A percentile compares a stretch with the other conserved stretches of the same genome.
Conservation (phyloP, 2,113 vertebrate genomes). For the Equus quagga region DNA sequence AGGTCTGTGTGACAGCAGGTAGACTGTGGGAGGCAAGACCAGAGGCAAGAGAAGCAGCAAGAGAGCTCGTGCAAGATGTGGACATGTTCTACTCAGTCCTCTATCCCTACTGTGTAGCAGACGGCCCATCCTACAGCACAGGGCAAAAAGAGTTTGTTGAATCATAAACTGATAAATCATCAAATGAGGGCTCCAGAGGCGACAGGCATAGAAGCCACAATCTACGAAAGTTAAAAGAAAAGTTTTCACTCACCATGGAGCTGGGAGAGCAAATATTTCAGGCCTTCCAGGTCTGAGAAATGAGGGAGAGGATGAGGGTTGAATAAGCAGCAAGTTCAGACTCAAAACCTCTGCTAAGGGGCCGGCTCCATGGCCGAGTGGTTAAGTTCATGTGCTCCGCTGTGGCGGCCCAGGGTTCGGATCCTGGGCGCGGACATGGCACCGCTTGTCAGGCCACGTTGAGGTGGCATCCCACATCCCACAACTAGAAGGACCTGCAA, state of each 20-base stretch:
- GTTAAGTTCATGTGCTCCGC: too few relatives aligned
- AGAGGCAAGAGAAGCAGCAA: neutral
- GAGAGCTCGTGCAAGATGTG: neutral
- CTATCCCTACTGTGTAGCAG: neutral
- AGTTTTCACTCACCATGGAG: neutral
- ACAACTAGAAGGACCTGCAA: too few relatives aligned
- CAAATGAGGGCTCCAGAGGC: neutral
- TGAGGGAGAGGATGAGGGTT: neutral
- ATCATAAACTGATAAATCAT: neutral
- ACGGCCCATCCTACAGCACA: neutral
- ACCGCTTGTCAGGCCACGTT: too few relatives aligned
- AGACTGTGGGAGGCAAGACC: neutral
- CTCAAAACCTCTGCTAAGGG: neutral
- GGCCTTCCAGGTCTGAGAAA: neutral
- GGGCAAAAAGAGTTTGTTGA: neutral
- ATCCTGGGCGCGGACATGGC: too few relatives aligned
- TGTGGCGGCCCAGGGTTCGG: too few relatives aligned
- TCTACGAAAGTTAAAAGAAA: neutral
- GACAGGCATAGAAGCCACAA: neutral
- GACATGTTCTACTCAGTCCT: rapidly evolving
- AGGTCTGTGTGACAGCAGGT: neutral
- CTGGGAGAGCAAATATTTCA: neutral
- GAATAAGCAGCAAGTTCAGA: neutral
- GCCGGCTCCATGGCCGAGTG: too few relatives aligned
- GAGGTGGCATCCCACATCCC: too few relatives aligned